Conservation (phyloP, 2,888 invertebrate species). For the Caenorhabditis panamensis region DNA sequence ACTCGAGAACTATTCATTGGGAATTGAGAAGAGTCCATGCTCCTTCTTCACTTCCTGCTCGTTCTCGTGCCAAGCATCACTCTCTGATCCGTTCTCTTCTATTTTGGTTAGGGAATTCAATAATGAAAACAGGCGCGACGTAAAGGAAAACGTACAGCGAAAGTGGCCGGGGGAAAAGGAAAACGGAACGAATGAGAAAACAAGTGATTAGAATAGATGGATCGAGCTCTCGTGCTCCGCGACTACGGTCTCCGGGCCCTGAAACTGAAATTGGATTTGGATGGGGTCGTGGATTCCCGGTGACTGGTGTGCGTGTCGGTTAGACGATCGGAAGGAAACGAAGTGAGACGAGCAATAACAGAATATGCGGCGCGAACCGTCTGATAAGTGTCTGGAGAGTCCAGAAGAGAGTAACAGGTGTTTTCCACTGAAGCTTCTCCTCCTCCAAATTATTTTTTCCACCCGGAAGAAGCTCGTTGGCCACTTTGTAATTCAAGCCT, state of each 20-base stretch:
- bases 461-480: constrained; percentile 3
- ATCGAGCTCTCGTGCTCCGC: not conserved
- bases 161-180: not conserved
- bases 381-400: not conserved
- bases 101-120: constrained; percentile 3
- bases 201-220: constrained; percentile 15
- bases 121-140: constrained; percentile 8
- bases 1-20: too few relatives aligned
- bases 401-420: constrained; percentile 1
- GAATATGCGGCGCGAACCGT: not conserved
- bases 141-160: not conserved
- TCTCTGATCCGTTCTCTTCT: constrained; percentile 6
- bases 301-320: constrained; percentile 7
- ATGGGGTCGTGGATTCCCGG: too few relatives aligned
- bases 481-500: constrained; percentile 39
- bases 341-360: constrained; percentile 16
- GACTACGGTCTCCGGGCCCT: constrained; percentile 18
- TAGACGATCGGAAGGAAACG: constrained; percentile 2
- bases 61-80: too few relatives aligned
- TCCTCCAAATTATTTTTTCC: too few relatives aligned
- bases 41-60: not conserved
- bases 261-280: constrained; percentile 33
- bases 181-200: not conserved
- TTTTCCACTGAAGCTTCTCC: not conserved
- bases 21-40: too few relatives aligned